A percentile compares a stretch with the other conserved stretches of the same genome.
Conservation (phyloP, 2,888 invertebrate species). For the Panzeria rudis region DNA sequence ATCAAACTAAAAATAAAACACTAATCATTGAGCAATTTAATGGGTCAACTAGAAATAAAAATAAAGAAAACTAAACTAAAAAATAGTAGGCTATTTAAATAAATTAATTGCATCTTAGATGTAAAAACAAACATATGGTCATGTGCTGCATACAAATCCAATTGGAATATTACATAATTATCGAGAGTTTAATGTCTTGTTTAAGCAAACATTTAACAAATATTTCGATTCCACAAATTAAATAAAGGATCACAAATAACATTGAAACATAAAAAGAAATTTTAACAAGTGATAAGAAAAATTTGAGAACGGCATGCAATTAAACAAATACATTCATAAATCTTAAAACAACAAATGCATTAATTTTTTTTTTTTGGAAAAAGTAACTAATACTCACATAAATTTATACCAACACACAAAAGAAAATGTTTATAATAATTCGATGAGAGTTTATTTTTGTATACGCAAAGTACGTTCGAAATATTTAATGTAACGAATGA, state of each 20-base stretch:
- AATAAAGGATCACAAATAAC: slow-evolving; percentile 27
- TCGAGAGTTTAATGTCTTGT: slow-evolving; percentile 54
- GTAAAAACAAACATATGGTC: slow-evolving; percentile 5
- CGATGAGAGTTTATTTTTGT: slow-evolving; percentile 24
- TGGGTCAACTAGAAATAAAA: slow-evolving; percentile 55
- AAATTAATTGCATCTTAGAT: slow-evolving; percentile 2
- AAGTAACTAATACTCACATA: slow-evolving; percentile 76
- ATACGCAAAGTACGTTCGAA: slow-evolving; percentile 2
- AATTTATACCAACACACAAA: slow-evolving; percentile 75
- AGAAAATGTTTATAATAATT: slow-evolving; percentile 46
- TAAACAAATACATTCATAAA: slow-evolving; percentile 28
- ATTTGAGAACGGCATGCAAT: slow-evolving; percentile 41
- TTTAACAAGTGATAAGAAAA: slow-evolving; percentile 35
- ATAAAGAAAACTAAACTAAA: slow-evolving; percentile 24
- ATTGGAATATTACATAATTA: slow-evolving; percentile 30
- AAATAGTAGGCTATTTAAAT: not conserved
- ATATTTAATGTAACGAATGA: slow-evolving; percentile 67
- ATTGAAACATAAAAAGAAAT: slow-evolving; percentile 31
- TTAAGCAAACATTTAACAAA: slow-evolving; percentile 32
- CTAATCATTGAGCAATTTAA: slow-evolving; percentile 53
- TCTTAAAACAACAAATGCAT: slow-evolving; percentile 41
- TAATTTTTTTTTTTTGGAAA: slow-evolving; percentile 24
- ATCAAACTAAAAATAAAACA: slow-evolving; percentile 52
- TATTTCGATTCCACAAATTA: not conserved
- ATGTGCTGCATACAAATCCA: not conserved